Conservation (phyloP, 1,140 invertebrate genomes). For the Stenopsyche tienmushanensis region DNA sequence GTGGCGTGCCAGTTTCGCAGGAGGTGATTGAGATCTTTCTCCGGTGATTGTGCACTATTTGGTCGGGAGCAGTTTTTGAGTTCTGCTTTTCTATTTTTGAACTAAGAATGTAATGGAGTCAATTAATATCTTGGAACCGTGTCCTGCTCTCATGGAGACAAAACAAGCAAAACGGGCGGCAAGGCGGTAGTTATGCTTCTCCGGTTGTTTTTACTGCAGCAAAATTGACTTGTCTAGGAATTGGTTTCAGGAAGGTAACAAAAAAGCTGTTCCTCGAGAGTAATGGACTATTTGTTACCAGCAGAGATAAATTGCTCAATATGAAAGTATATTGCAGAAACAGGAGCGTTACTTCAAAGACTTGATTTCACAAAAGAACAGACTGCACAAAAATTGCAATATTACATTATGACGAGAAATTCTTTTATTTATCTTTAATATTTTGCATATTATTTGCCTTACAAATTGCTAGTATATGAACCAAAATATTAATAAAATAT, state of each 20-base stretch:
- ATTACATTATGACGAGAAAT: no score
- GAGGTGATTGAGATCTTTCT: slow-evolving; percentile 13
- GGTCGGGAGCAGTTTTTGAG: background rate
- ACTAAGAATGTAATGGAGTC: slow-evolving; percentile 22
- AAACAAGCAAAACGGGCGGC: slow-evolving; percentile 6
- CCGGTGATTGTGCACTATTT: background rate
- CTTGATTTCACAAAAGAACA: no score
- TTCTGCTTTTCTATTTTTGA: slow-evolving; percentile 14
- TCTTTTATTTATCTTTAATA: no score
- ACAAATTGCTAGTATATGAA: no score
- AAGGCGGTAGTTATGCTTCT: slow-evolving; percentile 1
- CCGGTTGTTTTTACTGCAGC: slow-evolving; percentile 3
- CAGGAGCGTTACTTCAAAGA: no score
- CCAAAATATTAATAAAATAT: no score
- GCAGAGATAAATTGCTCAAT: slow-evolving; percentile 10
- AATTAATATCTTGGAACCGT: slow-evolving; percentile 24
- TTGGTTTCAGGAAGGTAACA: slow-evolving; percentile 3
- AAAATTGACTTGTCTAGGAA: slow-evolving; percentile 20
- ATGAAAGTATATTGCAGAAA: slow-evolving; percentile 9
- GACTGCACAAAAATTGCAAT: no score
- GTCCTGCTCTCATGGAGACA: slow-evolving; percentile 1
- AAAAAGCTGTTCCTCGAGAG: background rate
- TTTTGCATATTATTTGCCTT: no score
- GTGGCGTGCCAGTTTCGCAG: background rate
- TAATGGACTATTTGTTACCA: slow-evolving; percentile 22